phyloP scores from a whole-genome alignment of 1,140 invertebrate genomes.

The Branchinecta lindahli region DNA sequence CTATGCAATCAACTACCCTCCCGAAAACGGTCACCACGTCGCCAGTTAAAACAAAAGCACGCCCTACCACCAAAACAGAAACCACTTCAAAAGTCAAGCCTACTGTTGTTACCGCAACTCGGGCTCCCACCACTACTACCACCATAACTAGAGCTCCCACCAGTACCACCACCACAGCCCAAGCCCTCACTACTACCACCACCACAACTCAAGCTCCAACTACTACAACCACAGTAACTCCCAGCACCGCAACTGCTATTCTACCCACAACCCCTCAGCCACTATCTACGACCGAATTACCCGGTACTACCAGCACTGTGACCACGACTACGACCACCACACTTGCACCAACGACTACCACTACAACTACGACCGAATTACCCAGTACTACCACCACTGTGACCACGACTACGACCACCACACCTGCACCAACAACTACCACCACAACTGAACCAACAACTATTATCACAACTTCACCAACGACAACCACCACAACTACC shows the following conservation, averaged over 20 bases:
- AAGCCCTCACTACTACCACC: conserved; percentile 3
- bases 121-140: conserved; percentile 13
- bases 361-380: not conserved
- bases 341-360: not conserved
- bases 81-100: conserved; percentile 22
- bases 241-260: not conserved
- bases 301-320: not conserved
- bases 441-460: conserved; percentile 15
- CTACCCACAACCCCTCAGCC: not conserved
- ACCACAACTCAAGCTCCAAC: not conserved
- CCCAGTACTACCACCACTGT: conserved; percentile 2
- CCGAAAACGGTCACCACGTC: conserved; percentile 15
- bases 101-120: conserved; percentile 28
- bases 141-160: conserved; percentile 14
- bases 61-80: conserved; percentile 13
- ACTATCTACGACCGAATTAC: not conserved
- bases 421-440: not conserved
- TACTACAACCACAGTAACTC: not conserved
- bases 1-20: conserved; percentile 29
- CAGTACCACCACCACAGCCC: conserved; percentile 9
- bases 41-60: not conserved
- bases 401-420: conserved; percentile 5
- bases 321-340: conserved; percentile 1
- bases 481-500: conserved; percentile 21
- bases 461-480: conserved; percentile 27